Conservation (phyloP, 2,113 vertebrate genomes). For the Noturus placidus region DNA sequence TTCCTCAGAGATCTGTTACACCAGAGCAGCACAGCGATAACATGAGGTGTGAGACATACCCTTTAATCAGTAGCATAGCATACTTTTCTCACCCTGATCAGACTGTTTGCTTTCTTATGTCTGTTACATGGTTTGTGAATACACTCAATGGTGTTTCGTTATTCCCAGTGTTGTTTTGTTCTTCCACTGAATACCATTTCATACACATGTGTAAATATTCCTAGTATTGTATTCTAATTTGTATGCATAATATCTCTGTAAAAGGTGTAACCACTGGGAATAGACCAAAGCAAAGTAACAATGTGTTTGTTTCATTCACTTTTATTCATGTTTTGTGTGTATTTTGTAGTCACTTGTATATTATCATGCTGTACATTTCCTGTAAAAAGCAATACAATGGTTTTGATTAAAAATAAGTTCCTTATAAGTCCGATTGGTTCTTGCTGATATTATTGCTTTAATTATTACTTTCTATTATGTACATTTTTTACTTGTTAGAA, state of each 20-base stretch:
- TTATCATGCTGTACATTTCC: conserved; percentile 56
- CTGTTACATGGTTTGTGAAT: not conserved
- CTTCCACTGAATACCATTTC: conserved; percentile 34
- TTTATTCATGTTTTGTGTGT: conserved; percentile 56
- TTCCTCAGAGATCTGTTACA: not conserved
- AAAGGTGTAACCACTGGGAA: conserved; percentile 77
- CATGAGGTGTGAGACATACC: not conserved
- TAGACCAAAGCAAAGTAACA: conserved; percentile 85
- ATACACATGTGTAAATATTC: conserved; percentile 70
- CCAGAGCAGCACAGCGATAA: conserved; percentile 12
- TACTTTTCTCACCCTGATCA: conserved; percentile 15
- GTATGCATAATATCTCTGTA: conserved; percentile 67
- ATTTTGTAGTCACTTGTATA: conserved; percentile 72
- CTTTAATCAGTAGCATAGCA: not conserved
- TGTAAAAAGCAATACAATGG: conserved; percentile 57
- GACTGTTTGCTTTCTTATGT: conserved; percentile 47
- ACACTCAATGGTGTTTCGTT: not conserved
- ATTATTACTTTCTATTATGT: not conserved
- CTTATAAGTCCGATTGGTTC: not conserved
- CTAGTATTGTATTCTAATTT: conserved; percentile 64
- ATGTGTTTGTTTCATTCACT: conserved; percentile 60
- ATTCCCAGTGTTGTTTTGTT: conserved; percentile 26
- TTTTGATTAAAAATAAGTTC: conserved; percentile 74
- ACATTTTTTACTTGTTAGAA: not conserved
- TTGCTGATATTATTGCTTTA: not conserved